phyloP scores from a whole-genome alignment of 2,888 invertebrate species.

The Parnassius mnemosyne region DNA sequence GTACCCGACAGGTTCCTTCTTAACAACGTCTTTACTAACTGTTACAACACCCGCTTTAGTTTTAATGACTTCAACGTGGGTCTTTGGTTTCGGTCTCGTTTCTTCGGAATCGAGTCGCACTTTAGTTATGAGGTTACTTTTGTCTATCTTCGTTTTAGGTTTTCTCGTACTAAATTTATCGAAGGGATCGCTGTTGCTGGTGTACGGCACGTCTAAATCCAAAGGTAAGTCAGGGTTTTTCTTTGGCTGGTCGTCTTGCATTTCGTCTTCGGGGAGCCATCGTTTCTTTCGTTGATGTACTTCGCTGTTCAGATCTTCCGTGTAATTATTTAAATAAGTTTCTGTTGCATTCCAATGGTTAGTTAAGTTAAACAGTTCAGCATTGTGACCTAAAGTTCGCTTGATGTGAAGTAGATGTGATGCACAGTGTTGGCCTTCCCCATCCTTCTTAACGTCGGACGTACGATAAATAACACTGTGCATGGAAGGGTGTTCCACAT shows the following conservation, averaged over 20 bases:
- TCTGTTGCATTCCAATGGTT: constrained; percentile 51
- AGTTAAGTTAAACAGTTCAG: constrained; percentile 66
- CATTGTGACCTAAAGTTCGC: constrained; percentile 56
- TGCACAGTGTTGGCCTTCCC: constrained; percentile 72
- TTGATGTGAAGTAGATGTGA: constrained; percentile 82
- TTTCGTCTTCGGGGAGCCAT: constrained; percentile 85
- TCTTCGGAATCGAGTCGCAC: constrained; percentile 75
- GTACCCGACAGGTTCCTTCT: constrained; percentile 78
- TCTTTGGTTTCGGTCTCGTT: constrained; percentile 83
- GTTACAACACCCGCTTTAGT: constrained; percentile 84
- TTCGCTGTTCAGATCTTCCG: constrained; percentile 63
- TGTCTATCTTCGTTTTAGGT: constrained; percentile 77
- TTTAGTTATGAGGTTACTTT: constrained; percentile 77
- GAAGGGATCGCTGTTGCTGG: constrained; percentile 80
- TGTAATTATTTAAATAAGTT: constrained; percentile 51
- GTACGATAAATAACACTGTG: constrained; percentile 92
- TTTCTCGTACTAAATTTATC: constrained; percentile 71
- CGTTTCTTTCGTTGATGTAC: constrained; percentile 77
- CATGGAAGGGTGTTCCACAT: constrained; percentile 77
- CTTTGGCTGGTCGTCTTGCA: constrained; percentile 80
- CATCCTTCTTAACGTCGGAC: constrained; percentile 84
- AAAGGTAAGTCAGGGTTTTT: constrained; percentile 83
- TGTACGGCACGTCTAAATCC: constrained; percentile 84
- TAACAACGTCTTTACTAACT: constrained; percentile 82
- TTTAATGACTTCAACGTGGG: constrained; percentile 84